Evolutionary conservation across 2,113 vertebrate species (phyloP).

Genomic region (Sturnus vulgaris): DNA sequence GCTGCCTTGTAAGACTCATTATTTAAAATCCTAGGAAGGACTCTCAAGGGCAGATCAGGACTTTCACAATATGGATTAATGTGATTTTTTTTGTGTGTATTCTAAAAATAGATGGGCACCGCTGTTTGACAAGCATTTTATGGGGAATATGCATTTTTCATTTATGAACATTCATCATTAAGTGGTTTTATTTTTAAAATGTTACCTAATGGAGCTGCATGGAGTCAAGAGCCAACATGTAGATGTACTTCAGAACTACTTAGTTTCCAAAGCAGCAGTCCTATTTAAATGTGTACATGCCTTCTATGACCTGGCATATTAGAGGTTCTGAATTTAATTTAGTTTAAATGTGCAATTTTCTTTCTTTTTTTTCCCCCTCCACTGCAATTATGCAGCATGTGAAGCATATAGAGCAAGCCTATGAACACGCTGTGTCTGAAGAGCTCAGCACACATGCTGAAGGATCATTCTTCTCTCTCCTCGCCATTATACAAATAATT

Average conservation of each 20-base stretch:
- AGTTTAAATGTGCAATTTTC: slow-evolving; percentile 3
- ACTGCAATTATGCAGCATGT: neutral
- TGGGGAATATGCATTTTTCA: slow-evolving; percentile 43
- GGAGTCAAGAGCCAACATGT: neutral
- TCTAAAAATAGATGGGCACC: slow-evolving; percentile 26
- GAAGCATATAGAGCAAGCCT: neutral
- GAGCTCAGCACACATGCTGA: neutral
- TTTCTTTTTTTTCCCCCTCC: neutral
- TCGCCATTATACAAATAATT: neutral
- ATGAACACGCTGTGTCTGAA: neutral
- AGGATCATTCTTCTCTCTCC: neutral
- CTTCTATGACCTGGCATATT: slow-evolving; percentile 32
- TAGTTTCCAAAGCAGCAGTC: slow-evolving; percentile 30
- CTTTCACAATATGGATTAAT: slow-evolving; percentile 29
- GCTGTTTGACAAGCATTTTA: slow-evolving; percentile 36
- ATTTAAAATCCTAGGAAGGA: neutral
- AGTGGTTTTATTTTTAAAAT: slow-evolving; percentile 62
- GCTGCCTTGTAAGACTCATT: neutral
- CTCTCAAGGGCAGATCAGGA: slow-evolving; percentile 39
- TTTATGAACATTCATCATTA: slow-evolving; percentile 59
- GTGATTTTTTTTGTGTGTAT: neutral
- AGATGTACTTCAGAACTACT: slow-evolving; percentile 14
- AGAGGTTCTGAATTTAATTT: slow-evolving; percentile 43
- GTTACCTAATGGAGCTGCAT: slow-evolving; percentile 44
- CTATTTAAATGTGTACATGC: slow-evolving; percentile 28